A percentile compares a stretch with the other conserved stretches of the same genome.
phyloP scores from a whole-genome alignment of 2,797 vertebrate species.

The Coregonus sp. region DNA sequence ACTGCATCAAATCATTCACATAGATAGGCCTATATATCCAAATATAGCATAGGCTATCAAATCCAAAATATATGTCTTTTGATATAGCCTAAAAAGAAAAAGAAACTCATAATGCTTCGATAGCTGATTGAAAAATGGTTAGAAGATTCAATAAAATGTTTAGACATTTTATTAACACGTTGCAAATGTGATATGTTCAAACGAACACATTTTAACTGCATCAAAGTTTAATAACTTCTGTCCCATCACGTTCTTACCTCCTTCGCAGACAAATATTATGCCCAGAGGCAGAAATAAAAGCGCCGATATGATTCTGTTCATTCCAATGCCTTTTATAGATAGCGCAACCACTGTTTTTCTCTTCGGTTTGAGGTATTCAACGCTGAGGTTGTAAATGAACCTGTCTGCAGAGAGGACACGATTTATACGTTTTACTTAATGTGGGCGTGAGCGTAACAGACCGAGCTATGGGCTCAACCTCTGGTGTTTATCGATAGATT shows the following conservation, averaged over 20 bases:
- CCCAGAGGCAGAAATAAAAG: slow-evolving; percentile 62
- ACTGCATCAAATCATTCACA: too few relatives aligned
- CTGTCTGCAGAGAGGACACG: neutral
- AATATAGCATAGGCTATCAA: neutral
- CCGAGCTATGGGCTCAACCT: too few relatives aligned
- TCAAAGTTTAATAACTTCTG: neutral
- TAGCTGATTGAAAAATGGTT: too few relatives aligned
- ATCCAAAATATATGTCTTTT: neutral
- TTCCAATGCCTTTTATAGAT: slow-evolving; percentile 50
- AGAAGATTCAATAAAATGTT: too few relatives aligned
- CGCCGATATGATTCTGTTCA: slow-evolving; percentile 59
- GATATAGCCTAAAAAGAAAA: too few relatives aligned
- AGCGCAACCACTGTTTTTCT: neutral
- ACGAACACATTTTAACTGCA: neutral
- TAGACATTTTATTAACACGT: neutral
- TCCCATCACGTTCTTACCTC: slow-evolving; percentile 57
- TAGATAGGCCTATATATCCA: too few relatives aligned
- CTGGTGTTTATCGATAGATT: neutral
- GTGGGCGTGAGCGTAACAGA: neutral
- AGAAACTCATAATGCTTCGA: too few relatives aligned
- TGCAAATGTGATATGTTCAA: neutral
- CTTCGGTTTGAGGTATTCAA: neutral
- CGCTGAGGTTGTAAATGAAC: slow-evolving; percentile 25
- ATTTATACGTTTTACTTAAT: slow-evolving; percentile 18
- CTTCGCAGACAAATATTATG: slow-evolving; percentile 61